Evolutionary conservation across 2,113 vertebrate genomes (phyloP).

Genomic region (Pholis gunnellus): DNA sequence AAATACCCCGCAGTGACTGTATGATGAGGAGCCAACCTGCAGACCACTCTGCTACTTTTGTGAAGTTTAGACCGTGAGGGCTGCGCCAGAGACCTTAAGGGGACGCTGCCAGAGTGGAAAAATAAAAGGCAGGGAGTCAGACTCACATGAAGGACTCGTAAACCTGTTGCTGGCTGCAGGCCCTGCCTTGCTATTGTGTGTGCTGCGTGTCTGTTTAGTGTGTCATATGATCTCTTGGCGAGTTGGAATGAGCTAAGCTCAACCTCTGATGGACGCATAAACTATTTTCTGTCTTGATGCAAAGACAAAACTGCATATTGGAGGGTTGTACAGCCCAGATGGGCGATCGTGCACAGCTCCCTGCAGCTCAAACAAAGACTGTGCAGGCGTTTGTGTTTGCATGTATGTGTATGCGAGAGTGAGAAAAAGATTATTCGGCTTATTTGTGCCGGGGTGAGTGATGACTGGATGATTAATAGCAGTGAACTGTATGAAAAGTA

Average conservation of each 20-base stretch:
- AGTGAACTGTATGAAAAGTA: constrained; percentile 50
- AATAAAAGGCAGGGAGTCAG: constrained; percentile 45
- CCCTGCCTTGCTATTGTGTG: constrained; percentile 66
- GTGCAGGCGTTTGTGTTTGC: constrained; percentile 42
- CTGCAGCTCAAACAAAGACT: constrained; percentile 42
- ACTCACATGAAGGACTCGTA: constrained; percentile 72
- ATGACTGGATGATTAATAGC: constrained; percentile 71
- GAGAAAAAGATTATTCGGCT: constrained; percentile 49
- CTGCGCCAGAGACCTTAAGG: constrained; percentile 42
- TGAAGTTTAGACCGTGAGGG: constrained; percentile 60
- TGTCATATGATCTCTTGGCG: constrained; percentile 55
- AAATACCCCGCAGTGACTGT: constrained; percentile 95
- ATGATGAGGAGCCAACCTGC: constrained; percentile 73
- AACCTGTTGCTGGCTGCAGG: constrained; percentile 57
- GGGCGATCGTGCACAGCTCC: constrained; percentile 41
- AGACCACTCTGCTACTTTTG: constrained; percentile 51
- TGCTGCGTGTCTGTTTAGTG: constrained; percentile 64
- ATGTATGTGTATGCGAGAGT: constrained; percentile 27
- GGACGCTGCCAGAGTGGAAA: constrained; percentile 49
- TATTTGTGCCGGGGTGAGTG: constrained; percentile 53
- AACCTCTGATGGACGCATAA: constrained; percentile 40
- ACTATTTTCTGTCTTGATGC: constrained; percentile 50
- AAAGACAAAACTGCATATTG: constrained; percentile 48
- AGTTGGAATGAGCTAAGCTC: constrained; percentile 59
- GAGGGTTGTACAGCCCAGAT: constrained; percentile 47